Base-by-base conservation (phyloP, 2,113 vertebrate species). In the Seriola dumerili region DNA sequence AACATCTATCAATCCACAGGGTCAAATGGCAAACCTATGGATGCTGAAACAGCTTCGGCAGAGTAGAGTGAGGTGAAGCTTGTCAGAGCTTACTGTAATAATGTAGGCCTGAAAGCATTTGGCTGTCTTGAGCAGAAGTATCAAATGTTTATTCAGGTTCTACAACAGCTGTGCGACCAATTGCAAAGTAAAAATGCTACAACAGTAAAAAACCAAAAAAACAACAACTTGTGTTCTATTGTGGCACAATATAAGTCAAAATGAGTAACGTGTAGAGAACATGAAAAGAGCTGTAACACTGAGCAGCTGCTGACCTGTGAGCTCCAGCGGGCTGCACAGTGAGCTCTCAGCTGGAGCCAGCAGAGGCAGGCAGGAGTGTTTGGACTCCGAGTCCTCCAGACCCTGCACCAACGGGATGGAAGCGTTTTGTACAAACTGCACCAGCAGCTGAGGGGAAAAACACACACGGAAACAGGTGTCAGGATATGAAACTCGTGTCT, bases 341-440 rank as follows among this genome's bases (percentile, higher is more conserved):
- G 97, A 95, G 90, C 94, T 94, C 72, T 97, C 96, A 78, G 96
- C 94, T 36, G 97, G 95, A 10, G 97, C 91, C 91, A 98, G 96
- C 63, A 98, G 96, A 81, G 97, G 97, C 73, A 98, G 95, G 85
- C 97, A 97, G 83, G 95, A 93, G 82, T 97, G 96, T 95, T 98
- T 98, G 88, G 95, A 87, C 85, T 97, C 97, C 0, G 95, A 90
- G 88, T 99, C 98, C 92, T 97, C 97, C 88, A 99, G 94, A 76
- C 95, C 96, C 91, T 97, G 97, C 72, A 97, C 97, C 92, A 99
- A 83, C 3, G 97, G 98, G 92, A 99, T 98, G 90, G 97, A 97
- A 4, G 97, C 97, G 91, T 98, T 99, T 96, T 99, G 98, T 84
- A 99, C 97, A 97, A 99, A 99, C 94, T 99, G 97, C 94, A 99